Percentiles rank a stretch among this genome's conserved stretches.
phyloP scores from a whole-genome alignment of 64 coral and sea anemone genomes.

The Porites australiensis region DNA sequence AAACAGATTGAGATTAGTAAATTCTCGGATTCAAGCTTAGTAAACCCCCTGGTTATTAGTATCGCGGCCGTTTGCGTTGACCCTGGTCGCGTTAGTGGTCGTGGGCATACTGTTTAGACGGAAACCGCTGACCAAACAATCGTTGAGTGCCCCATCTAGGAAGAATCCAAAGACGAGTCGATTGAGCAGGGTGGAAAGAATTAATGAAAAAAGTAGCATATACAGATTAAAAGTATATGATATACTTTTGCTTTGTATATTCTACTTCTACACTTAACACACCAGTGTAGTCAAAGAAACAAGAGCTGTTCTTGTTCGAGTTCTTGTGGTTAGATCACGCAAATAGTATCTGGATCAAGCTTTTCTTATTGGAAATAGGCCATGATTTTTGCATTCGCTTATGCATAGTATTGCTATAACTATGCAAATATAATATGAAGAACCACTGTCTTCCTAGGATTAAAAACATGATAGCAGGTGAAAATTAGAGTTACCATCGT shows the following conservation, averaged over 20 bases:
- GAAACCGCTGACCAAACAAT: conserved; percentile 57
- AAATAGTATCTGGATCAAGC: too few relatives aligned
- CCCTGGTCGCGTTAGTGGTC: conserved; percentile 62
- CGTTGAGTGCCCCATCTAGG: conserved; percentile 47
- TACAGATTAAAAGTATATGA: too few relatives aligned
- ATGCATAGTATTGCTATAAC: too few relatives aligned
- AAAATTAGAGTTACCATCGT: neutral
- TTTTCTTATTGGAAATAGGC: too few relatives aligned
- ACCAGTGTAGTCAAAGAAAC: neutral
- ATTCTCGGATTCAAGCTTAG: conserved; percentile 35
- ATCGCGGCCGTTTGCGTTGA: conserved; percentile 78
- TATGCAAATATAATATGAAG: too few relatives aligned
- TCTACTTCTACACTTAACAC: neutral
- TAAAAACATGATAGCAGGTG: too few relatives aligned
- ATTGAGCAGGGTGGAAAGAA: neutral
- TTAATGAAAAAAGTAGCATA: too few relatives aligned
- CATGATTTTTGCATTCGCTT: too few relatives aligned
- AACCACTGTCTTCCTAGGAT: too few relatives aligned
- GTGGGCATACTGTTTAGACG: conserved; percentile 69
- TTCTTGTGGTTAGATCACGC: neutral
- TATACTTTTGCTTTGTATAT: neutral
- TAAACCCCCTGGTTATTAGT: conserved; percentile 94
- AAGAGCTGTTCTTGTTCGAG: neutral
- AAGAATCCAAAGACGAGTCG: conserved; percentile 29
- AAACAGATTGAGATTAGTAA: neutral